These are phyloP conservation scores for Esox masquinongy DNA, from an alignment of 2,797 vertebrate genomes.

Conservation along the genomic window DNA sequence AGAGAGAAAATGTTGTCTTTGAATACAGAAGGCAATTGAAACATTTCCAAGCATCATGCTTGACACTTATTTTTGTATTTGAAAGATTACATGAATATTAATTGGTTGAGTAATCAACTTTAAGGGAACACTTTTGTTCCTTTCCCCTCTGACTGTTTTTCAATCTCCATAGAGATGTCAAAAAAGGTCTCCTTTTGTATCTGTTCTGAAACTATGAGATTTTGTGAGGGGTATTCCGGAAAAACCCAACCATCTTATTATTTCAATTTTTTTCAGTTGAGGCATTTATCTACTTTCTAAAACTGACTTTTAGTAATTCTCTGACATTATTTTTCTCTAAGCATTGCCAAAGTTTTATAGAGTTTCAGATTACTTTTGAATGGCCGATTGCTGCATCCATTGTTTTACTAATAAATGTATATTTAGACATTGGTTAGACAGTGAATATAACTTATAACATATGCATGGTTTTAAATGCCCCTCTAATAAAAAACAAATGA, in stretches of 20 bases:
- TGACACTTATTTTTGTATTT: conserved; percentile 41
- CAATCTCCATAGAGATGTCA: conserved; percentile 10
- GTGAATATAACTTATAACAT: too few species aligned
- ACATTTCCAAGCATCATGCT: conserved; percentile 56
- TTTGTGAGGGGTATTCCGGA: conserved; percentile 14
- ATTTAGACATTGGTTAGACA: too few species aligned
- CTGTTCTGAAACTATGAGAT: conserved; percentile 16
- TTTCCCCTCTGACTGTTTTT: conserved; percentile 3
- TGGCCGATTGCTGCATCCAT: too few species aligned
- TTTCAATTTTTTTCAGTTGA: conserved; percentile 6
- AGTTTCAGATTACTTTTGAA: too few species aligned
- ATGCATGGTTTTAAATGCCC: too few species aligned
- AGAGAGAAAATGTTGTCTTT: background rate
- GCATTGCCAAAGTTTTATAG: conserved; percentile 57
- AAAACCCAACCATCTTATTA: conserved; percentile 9
- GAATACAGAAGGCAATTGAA: conserved; percentile 20
- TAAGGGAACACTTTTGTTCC: conserved; percentile 32
- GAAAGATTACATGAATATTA: conserved; percentile 53
- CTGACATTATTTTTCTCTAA: conserved; percentile 45
- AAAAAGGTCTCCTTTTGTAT: conserved; percentile 18
- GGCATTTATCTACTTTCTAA: conserved; percentile 31
- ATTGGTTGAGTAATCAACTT: conserved; percentile 57
- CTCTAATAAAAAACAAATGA: too few species aligned
- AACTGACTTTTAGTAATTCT: conserved; percentile 25
- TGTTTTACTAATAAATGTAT: too few species aligned